Conservation (phyloP, 2,797 vertebrate genomes). For the Sebastiscus albofasciatus region DNA sequence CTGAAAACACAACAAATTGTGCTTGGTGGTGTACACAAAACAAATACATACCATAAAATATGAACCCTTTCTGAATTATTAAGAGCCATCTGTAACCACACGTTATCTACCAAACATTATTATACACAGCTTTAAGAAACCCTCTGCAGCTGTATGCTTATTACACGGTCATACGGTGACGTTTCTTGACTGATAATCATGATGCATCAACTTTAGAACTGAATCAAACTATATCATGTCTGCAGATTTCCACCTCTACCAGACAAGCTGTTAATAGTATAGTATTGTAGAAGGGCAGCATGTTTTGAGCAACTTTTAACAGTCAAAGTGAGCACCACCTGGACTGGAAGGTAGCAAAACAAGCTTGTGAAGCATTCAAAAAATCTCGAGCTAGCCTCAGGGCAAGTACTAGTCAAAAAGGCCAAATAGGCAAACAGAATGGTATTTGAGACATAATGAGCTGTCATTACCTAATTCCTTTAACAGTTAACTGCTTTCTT, state of each 20-base stretch:
- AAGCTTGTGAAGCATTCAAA: constrained; percentile 47
- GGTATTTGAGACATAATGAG: neutral
- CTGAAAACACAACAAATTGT: neutral
- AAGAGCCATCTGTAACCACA: neutral
- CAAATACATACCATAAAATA: neutral
- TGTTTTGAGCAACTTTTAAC: neutral
- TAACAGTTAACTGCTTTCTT: neutral
- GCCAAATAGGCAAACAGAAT: neutral
- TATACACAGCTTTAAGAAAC: neutral
- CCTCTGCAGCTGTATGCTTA: neutral
- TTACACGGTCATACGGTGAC: neutral
- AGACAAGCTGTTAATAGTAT: neutral
- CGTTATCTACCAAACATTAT: neutral
- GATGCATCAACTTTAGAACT: neutral
- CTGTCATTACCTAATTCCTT: neutral
- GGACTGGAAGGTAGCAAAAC: constrained; percentile 2
- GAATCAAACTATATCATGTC: neutral
- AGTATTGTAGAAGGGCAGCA: neutral
- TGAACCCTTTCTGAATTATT: neutral
- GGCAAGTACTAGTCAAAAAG: constrained; percentile 11
- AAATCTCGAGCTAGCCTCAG: constrained; percentile 25
- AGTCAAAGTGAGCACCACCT: constrained; percentile 24
- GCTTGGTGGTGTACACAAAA: neutral
- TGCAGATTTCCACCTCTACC: neutral
- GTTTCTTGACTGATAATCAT: neutral